These are phyloP conservation scores for Hirundo rustica DNA, from an alignment of 2,797 vertebrate genomes.

Conservation along the genomic window DNA sequence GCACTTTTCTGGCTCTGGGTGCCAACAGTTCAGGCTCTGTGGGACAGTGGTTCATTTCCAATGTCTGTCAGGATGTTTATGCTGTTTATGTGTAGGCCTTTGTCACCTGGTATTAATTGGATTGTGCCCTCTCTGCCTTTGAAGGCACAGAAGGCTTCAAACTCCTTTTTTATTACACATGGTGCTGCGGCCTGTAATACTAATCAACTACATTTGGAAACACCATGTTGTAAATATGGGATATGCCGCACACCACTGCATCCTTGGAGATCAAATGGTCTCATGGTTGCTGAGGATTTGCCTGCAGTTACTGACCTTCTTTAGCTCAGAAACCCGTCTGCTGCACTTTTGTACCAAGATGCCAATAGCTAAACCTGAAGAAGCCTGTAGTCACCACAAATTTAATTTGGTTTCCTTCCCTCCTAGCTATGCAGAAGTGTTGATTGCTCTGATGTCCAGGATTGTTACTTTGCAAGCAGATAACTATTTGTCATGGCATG, in stretches of 20 bases:
- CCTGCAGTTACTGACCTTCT: neutral
- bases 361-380: neutral
- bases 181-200: conserved; percentile 39
- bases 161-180: conserved; percentile 37
- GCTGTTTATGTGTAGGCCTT: conserved; percentile 41
- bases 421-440: neutral
- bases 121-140: conserved; percentile 61
- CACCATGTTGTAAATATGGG: neutral
- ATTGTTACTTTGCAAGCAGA: neutral
- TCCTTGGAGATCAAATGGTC: conserved; percentile 49
- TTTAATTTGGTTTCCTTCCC: neutral
- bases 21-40: conserved; percentile 8
- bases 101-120: conserved; percentile 63
- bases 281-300: neutral
- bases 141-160: conserved; percentile 51
- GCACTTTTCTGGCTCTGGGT: neutral
- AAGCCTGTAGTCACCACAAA: neutral
- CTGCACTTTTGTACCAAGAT: neutral
- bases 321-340: neutral
- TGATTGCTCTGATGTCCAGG: neutral
- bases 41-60: conserved; percentile 24
- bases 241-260: neutral
- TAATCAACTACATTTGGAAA: conserved; percentile 58
- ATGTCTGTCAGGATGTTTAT: conserved; percentile 45
- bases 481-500: neutral